Base-by-base conservation (phyloP, 53 echinoderm and acorn worm species). In the Echinometra lucunter region DNA sequence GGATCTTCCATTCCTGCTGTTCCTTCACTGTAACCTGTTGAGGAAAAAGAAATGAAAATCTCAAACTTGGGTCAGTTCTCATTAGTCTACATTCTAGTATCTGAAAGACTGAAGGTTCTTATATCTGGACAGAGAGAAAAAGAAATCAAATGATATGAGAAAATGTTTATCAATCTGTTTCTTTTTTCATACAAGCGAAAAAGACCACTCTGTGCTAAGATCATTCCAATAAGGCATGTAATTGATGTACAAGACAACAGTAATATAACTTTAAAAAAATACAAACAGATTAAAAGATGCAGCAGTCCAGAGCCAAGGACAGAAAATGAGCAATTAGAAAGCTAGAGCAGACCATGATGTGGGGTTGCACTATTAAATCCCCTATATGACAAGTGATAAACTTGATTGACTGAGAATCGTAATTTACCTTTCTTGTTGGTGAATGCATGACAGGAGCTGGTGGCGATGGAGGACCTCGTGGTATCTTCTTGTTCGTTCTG, bases 391-490 rank as follows among this genome's bases (percentile, higher is more conserved):
- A n/a, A n/a, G n/a, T n/a, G n/a, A n/a, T n/a, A n/a, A n/a, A n/a
- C 49, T 9, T 49, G 9, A 49, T 49, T 49, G 4, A 4, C 53
- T 11, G 53, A 53, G 53, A 53, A 53, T 53, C 53, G 0, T 9
- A 74, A 91, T 91, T 74, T 82, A 99, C 99, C 97, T 99, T 99
- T 93, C 99, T 98, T 30, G 97, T 98, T 63, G 99, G 99, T 11
- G 99, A 99, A 66, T 99, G 99, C 99, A 99, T 99, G 21, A 99
- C 99, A 66, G 99, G 99, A 23, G 99, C 99, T 44, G 99, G 99
- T 12, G 99, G 99, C 44, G 99, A 99, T 7, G 99, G 99, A 1
- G 99, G 99, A 12, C 99, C 99, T 88, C 99, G 92, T 1, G 99
- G 99, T 56, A 99, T 99, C 94, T 99, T 99, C 96, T 99, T 99